Evolutionary conservation across 2,888 invertebrate genomes (phyloP).

Genomic region (Pseudococcus viburni): DNA sequence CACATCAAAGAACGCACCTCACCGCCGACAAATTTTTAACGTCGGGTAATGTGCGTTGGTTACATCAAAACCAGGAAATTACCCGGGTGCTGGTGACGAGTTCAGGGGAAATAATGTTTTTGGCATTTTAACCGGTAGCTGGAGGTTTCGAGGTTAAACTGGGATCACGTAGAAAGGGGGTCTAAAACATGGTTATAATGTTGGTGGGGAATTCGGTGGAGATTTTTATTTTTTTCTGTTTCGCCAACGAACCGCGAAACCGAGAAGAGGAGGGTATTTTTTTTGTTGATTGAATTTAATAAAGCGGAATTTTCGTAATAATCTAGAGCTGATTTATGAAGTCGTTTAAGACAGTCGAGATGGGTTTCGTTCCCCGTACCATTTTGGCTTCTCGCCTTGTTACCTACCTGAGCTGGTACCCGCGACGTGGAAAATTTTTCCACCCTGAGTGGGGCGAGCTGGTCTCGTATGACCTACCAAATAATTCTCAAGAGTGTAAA

Average conservation of each 20-base stretch:
- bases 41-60: conserved; percentile 6
- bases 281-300: conserved; percentile 56
- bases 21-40: background rate
- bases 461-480: conserved; percentile 13
- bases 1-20: background rate
- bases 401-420: background rate
- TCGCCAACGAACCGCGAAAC: conserved; percentile 4
- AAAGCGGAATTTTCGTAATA: conserved; percentile 46
- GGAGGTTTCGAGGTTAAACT: background rate
- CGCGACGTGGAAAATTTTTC: conserved; percentile 5
- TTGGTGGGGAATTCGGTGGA: background rate
- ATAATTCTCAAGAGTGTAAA: conserved; percentile 24
- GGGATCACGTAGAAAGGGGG: background rate
- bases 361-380: background rate
- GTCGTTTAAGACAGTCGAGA: conserved; percentile 46
- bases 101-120: conserved; percentile 34
- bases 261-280: background rate
- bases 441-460: background rate
- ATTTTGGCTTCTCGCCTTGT: background rate
- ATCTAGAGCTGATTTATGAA: conserved; percentile 42
- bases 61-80: conserved; percentile 53
- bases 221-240: conserved; percentile 17
- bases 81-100: background rate
- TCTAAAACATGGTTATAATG: background rate
- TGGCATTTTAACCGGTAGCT: conserved; percentile 2